Conservation (phyloP, 2,797 vertebrate species). For the Distichodus sexfasciatus region DNA sequence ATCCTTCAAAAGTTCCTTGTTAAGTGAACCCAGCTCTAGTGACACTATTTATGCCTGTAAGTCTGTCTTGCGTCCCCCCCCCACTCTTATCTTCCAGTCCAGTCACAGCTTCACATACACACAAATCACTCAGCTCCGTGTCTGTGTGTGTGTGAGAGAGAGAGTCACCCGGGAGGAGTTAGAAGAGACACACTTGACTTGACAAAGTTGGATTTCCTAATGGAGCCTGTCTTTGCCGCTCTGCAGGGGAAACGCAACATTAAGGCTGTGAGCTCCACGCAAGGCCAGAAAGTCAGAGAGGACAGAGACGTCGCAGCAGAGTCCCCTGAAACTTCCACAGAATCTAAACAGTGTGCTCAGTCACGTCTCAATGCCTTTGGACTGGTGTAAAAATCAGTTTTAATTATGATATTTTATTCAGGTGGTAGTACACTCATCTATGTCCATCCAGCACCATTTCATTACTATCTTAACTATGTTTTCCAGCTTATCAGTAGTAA, state of each 20-base stretch:
- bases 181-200: slow-evolving; percentile 40
- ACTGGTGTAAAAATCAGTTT: slow-evolving; percentile 19
- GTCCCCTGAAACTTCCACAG: not conserved
- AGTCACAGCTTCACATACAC: slow-evolving; percentile 29
- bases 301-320: not conserved
- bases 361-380: slow-evolving; percentile 15
- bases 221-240: slow-evolving; percentile 21
- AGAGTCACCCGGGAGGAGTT: slow-evolving; percentile 20
- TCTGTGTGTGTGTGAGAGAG: not conserved
- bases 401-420: not conserved
- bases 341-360: slow-evolving; percentile 4
- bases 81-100: slow-evolving; percentile 30
- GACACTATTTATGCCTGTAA: slow-evolving; percentile 16
- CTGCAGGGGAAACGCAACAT: slow-evolving; percentile 20
- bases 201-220: slow-evolving; percentile 38
- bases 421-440: no score
- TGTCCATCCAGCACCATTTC: no score
- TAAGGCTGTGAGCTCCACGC: slow-evolving; percentile 7
- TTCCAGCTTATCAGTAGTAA: no score
- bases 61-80: slow-evolving; percentile 9
- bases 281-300: not conserved
- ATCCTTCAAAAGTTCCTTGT: slow-evolving; percentile 10
- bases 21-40: slow-evolving; percentile 13
- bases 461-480: no score
- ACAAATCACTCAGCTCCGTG: slow-evolving; percentile 13